Evolutionary conservation across 2,113 vertebrate genomes (phyloP), one percentile per base, ranked within the genome.

Genomic region (Solea solea): DNA sequence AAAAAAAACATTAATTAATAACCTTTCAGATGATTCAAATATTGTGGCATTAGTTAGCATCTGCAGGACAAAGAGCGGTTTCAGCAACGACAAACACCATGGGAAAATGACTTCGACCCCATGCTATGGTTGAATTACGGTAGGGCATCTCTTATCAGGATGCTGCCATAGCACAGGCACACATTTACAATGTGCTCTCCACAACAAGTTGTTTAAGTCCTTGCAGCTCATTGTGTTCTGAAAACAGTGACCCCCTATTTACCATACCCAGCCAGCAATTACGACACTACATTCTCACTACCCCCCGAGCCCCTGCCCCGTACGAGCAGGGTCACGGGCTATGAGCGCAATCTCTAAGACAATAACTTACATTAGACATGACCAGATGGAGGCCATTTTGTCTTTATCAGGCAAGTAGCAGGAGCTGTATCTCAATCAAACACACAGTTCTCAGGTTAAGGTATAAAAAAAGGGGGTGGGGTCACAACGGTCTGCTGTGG

Each of bases 161-260:
- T 48, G 67, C 57, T 72, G 83, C 84, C 76, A 88, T 48, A 76
- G 57, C 65, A 76, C 71, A 74, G 52, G 46, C 76, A 54, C 62
- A 83, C 51, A 81, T 14, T 13, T 59, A 92, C 89, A 90, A 85
- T 88, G 75, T 58, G 48, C 71, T 76, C 58, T 70, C 65, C 54
- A 81, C 74, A 72, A 67, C 72, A 80, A 0, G 9, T 78, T 77
- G 74, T 59, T 80, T 78, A 84, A 82, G 76, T 54, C 68, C 78
- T 60, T 66, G 68, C 64, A 69, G 82, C 74, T 82, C 69, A 90
- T 89, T 92, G 92, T 92, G 81, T 77, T 84, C 68, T 60, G 73
- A 44, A 84, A 88, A 88, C 81, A 91, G 72, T 80, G 87, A 72
- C 72, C 80, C 76, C 75, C 76, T 81, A 86, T 89, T 88, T 82